These are phyloP conservation scores for Drosophila mercatorum DNA, from an alignment of 2,888 invertebrate genomes.

Conservation along the genomic window DNA sequence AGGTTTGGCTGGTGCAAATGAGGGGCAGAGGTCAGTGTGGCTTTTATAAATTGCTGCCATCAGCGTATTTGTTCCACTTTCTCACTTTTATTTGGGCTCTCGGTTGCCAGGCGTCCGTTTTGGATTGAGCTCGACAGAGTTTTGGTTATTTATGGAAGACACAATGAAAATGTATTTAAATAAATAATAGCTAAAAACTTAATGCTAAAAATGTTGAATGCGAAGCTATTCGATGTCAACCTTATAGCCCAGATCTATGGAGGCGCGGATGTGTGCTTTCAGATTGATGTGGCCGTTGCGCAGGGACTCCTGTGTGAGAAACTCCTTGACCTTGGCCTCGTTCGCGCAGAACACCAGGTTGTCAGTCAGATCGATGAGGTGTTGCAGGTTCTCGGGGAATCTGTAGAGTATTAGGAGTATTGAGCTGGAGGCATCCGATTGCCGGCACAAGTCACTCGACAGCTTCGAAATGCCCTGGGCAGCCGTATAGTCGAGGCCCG, in stretches of 20 bases:
- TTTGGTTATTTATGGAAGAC: conserved; percentile 21
- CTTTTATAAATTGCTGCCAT: conserved; percentile 77
- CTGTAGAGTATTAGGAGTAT: conserved; percentile 79
- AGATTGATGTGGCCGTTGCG: conserved; percentile 83
- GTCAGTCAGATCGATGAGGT: conserved; percentile 81
- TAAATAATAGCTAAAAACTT: conserved; percentile 57
- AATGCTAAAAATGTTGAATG: conserved; percentile 22
- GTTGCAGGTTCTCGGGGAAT: conserved; percentile 76
- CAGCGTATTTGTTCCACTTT: conserved; percentile 70
- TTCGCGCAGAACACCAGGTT: conserved; percentile 83
- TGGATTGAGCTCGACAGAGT: conserved; percentile 15
- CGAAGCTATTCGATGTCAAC: conserved; percentile 78
- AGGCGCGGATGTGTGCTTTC: conserved; percentile 83
- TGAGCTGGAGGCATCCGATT: conserved; percentile 70
- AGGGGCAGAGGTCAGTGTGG: conserved; percentile 54
- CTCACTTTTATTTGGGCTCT: conserved; percentile 47
- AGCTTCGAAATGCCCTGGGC: conserved; percentile 85
- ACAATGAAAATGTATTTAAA: conserved; percentile 42
- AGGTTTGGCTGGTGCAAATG: conserved; percentile 29
- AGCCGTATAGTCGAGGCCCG: conserved; percentile 89
- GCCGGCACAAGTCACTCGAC: conserved; percentile 77
- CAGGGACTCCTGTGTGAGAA: conserved; percentile 82
- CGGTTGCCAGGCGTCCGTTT: conserved; percentile 18
- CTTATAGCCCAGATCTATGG: conserved; percentile 84
- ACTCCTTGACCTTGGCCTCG: conserved; percentile 80